phyloP scores from a whole-genome alignment of 2,113 vertebrate genomes.

The Tetraodon nigroviridis region DNA sequence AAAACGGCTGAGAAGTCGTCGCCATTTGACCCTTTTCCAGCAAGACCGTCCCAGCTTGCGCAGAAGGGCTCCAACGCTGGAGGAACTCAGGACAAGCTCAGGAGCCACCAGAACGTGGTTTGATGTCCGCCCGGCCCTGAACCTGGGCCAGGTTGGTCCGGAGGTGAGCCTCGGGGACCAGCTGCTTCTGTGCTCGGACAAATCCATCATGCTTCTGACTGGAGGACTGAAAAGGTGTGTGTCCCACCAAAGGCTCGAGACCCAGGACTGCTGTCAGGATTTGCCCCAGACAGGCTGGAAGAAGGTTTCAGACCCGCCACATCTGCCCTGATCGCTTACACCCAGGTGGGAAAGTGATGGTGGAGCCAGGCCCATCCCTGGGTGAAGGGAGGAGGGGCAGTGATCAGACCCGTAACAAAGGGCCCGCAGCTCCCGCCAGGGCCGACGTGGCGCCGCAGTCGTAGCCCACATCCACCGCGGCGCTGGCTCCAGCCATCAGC shows the following conservation, averaged over 20 bases:
- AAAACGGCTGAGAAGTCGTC: slow-evolving; percentile 4
- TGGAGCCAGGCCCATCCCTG: slow-evolving; percentile 15
- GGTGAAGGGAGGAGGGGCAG: slow-evolving; percentile 10
- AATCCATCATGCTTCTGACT: slow-evolving; percentile 42
- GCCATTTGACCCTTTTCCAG: slow-evolving; percentile 12
- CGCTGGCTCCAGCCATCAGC: slow-evolving; percentile 77
- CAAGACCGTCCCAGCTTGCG: slow-evolving; percentile 12
- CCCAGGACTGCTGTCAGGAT: slow-evolving; percentile 10
- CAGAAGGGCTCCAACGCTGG: not conserved
- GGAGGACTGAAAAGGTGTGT: slow-evolving; percentile 24
- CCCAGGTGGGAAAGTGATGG: slow-evolving; percentile 11
- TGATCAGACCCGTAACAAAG: slow-evolving; percentile 77
- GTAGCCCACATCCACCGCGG: slow-evolving; percentile 85
- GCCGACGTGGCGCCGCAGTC: slow-evolving; percentile 86
- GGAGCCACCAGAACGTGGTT: not conserved
- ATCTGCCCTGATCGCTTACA: not conserved
- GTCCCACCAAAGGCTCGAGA: slow-evolving; percentile 8
- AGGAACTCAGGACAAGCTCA: not conserved
- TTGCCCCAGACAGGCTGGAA: slow-evolving; percentile 28
- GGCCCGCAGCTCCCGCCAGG: slow-evolving; percentile 81
- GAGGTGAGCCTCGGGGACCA: slow-evolving; percentile 8
- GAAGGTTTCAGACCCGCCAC: slow-evolving; percentile 10
- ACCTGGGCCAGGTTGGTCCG: slow-evolving; percentile 63
- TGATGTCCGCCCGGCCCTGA: slow-evolving; percentile 21
- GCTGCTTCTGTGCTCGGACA: slow-evolving; percentile 23